These are phyloP conservation scores for Saguinus midas DNA, from an alignment of 2,113 vertebrate species.

Conservation along the genomic window DNA sequence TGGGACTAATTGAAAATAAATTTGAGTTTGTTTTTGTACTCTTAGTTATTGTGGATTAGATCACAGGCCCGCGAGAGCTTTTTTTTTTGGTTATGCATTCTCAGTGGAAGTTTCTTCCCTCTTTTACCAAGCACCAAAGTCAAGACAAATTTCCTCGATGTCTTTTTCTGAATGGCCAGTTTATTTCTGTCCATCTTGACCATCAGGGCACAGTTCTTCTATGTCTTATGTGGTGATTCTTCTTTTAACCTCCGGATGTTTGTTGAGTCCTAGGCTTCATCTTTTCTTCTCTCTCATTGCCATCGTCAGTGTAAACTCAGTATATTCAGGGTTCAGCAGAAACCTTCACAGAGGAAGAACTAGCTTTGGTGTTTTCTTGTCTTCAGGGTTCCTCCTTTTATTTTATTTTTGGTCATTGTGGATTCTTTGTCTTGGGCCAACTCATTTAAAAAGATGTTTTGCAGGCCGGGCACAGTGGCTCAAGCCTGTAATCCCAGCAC, in stretches of 20 bases:
- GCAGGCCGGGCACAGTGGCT: no score
- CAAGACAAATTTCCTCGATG: not conserved
- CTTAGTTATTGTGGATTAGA: not conserved
- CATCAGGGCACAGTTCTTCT: not conserved
- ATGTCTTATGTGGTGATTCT: not conserved
- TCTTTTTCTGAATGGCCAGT: not conserved
- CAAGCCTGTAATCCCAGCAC: no score
- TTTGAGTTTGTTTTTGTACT: not conserved
- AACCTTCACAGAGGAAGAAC: not conserved
- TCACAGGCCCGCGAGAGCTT: not conserved
- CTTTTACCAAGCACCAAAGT: not conserved
- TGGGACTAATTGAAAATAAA: not conserved
- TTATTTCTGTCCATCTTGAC: not conserved
- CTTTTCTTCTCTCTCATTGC: not conserved
- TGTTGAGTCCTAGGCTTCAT: not conserved
- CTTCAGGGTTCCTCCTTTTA: not conserved
- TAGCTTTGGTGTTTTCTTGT: not conserved
- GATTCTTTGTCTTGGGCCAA: not conserved
- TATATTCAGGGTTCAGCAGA: not conserved
- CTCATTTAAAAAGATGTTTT: no score
- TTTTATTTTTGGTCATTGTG: not conserved
- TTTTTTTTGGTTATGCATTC: not conserved
- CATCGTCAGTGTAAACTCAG: not conserved
- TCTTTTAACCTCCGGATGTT: not conserved
- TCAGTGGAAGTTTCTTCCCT: not conserved